A percentile compares a stretch with the other conserved stretches of the same genome.
These are phyloP conservation scores for Danaus chrysippus DNA, from an alignment of 2,888 invertebrate genomes.

Conservation along the genomic window DNA sequence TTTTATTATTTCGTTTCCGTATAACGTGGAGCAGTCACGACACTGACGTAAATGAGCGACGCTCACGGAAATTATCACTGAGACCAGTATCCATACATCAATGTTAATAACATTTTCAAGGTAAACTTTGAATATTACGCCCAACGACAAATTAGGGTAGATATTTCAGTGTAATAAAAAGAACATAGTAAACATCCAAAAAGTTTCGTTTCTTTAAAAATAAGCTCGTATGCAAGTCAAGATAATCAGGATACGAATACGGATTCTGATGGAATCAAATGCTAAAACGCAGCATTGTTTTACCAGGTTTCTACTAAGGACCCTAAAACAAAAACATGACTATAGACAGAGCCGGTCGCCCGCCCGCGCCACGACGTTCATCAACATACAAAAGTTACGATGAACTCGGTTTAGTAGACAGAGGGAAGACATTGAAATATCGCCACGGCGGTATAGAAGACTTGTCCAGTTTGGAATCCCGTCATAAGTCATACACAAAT, in stretches of 20 bases:
- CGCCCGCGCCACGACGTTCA: slow-evolving; percentile 65
- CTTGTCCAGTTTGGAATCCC: slow-evolving; percentile 58
- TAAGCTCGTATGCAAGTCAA: slow-evolving; percentile 31
- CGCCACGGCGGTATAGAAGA: slow-evolving; percentile 70
- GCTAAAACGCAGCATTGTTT: slow-evolving; percentile 52
- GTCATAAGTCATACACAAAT: slow-evolving; percentile 45
- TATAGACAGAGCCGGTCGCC: slow-evolving; percentile 66
- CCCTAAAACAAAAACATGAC: slow-evolving; percentile 60
- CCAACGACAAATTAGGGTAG: neutral
- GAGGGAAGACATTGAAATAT: slow-evolving; percentile 59
- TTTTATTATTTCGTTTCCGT: slow-evolving; percentile 57
- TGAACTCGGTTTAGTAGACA: slow-evolving; percentile 64
- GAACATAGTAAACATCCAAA: neutral
- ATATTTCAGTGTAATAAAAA: too few species aligned
- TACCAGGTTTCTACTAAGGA: slow-evolving; percentile 57
- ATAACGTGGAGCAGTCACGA: slow-evolving; percentile 63
- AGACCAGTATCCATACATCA: slow-evolving; percentile 39
- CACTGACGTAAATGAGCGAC: slow-evolving; percentile 52
- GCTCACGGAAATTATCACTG: slow-evolving; percentile 64
- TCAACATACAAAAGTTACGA: slow-evolving; percentile 75
- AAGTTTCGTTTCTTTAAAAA: slow-evolving; percentile 5
- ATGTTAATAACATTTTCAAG: slow-evolving; percentile 19
- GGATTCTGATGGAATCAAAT: slow-evolving; percentile 25
- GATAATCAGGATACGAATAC: slow-evolving; percentile 24
- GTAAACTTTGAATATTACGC: slow-evolving; percentile 8